Evolutionary conservation across 2,797 vertebrate species (phyloP).

Genomic region (Mormyrops boulengeri): DNA sequence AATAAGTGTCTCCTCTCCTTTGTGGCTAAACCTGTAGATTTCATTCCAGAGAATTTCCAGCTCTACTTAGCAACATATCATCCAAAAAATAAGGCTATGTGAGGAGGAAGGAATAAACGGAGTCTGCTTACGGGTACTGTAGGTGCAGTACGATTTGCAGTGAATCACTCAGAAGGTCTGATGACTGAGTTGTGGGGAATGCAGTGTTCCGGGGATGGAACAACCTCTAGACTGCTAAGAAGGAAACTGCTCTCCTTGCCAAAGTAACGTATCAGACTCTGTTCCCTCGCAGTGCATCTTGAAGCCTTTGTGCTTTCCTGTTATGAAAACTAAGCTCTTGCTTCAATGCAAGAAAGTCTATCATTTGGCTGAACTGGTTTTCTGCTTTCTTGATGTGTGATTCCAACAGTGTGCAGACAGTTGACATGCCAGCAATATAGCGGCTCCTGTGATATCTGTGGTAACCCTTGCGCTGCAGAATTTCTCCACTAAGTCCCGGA

Average conservation of each 20-base stretch:
- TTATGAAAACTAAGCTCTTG: not conserved
- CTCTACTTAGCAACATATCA: not conserved
- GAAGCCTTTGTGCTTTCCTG: not conserved
- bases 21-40: not conserved
- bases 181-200: not conserved
- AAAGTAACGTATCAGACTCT: not conserved
- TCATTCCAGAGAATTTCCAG: not conserved
- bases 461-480: slow-evolving; percentile 39
- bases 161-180: not conserved
- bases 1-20: not conserved
- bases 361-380: not conserved
- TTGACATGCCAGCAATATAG: not conserved
- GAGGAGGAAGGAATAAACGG: not conserved
- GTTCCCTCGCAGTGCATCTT: not conserved
- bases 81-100: not conserved
- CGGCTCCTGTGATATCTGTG: slow-evolving; percentile 33
- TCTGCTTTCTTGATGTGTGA: not conserved
- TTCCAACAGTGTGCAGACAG: not conserved
- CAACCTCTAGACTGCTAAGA: not conserved
- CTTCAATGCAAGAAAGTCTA: not conserved
- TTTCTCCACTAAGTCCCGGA: slow-evolving; percentile 16
- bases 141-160: not conserved
- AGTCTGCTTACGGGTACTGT: not conserved
- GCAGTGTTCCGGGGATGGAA: not conserved
- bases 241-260: not conserved